These are phyloP conservation scores for Xiphias gladius DNA, from an alignment of 2,113 vertebrate species.

Conservation along the genomic window DNA sequence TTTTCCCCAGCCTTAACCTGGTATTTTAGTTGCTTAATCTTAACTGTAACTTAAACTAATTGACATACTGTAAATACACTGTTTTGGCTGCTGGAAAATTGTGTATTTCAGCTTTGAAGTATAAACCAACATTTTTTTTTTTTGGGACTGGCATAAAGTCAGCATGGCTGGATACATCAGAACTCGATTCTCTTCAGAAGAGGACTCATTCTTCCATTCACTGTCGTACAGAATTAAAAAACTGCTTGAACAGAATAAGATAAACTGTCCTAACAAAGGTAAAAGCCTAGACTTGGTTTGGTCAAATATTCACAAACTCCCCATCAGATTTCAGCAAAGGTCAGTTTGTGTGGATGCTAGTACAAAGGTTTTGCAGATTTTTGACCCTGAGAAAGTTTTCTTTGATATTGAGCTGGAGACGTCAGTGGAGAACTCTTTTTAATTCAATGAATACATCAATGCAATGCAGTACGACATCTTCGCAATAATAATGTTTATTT, in stretches of 20 bases:
- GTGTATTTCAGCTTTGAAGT: too few relatives aligned
- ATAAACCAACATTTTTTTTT: too few relatives aligned
- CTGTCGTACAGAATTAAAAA: background rate
- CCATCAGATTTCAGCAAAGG: conserved; percentile 10
- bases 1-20: too few relatives aligned
- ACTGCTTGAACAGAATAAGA: background rate
- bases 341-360: background rate
- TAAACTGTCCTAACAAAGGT: background rate
- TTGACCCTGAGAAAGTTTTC: background rate
- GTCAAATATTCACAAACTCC: background rate
- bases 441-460: background rate
- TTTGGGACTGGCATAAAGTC: too few relatives aligned
- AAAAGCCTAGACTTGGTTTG: background rate
- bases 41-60: too few relatives aligned
- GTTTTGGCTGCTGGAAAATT: too few relatives aligned
- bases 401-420: background rate
- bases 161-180: too few relatives aligned
- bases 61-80: too few relatives aligned
- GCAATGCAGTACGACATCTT: background rate
- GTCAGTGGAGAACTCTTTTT: background rate
- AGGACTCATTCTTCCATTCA: background rate
- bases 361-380: background rate
- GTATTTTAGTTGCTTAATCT: too few relatives aligned
- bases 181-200: too few relatives aligned
- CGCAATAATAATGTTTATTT: background rate